Evolutionary conservation across 2,797 vertebrate species (phyloP).

Genomic region (Melanotaenia boesemani): DNA sequence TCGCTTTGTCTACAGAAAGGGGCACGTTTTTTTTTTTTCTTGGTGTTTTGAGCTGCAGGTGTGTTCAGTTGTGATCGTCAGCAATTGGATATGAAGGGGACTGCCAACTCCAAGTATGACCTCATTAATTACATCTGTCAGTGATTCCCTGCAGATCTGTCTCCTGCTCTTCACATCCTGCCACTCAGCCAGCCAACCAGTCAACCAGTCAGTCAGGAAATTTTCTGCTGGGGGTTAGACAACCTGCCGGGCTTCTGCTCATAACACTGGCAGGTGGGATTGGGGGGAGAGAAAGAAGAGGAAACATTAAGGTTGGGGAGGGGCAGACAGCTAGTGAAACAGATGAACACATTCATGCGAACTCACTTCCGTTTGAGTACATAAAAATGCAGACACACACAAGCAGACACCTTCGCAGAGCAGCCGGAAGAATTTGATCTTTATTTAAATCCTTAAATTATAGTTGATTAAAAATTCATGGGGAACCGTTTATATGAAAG

Average conservation of each 20-base stretch:
- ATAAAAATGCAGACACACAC: conserved; percentile 62
- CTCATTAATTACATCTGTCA: conserved; percentile 87
- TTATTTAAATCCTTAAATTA: conserved; percentile 86
- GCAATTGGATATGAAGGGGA: conserved; percentile 81
- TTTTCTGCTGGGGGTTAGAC: conserved; percentile 79
- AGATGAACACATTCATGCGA: conserved; percentile 73
- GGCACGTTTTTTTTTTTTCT: conserved; percentile 34
- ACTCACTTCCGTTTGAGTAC: conserved; percentile 65
- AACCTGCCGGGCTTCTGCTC: conserved; percentile 75
- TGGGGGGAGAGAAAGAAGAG: conserved; percentile 39
- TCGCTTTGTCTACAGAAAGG: conserved; percentile 49
- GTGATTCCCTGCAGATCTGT: conserved; percentile 81
- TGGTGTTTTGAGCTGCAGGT: conserved; percentile 72
- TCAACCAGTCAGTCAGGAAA: conserved; percentile 81
- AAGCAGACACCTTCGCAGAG: conserved; percentile 67
- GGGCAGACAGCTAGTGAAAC: conserved; percentile 50
- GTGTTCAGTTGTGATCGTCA: conserved; percentile 78
- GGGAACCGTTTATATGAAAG: conserved; percentile 80
- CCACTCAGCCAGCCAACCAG: conserved; percentile 79
- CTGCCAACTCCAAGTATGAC: conserved; percentile 81
- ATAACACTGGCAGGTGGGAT: conserved; percentile 76
- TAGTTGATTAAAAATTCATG: conserved; percentile 85
- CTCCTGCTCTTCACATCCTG: conserved; percentile 80
- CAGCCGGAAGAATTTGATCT: conserved; percentile 83
- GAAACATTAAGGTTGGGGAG: conserved; percentile 49